Conservation (phyloP, 1,140 invertebrate genomes). For the Leptonema lineaticorne region DNA sequence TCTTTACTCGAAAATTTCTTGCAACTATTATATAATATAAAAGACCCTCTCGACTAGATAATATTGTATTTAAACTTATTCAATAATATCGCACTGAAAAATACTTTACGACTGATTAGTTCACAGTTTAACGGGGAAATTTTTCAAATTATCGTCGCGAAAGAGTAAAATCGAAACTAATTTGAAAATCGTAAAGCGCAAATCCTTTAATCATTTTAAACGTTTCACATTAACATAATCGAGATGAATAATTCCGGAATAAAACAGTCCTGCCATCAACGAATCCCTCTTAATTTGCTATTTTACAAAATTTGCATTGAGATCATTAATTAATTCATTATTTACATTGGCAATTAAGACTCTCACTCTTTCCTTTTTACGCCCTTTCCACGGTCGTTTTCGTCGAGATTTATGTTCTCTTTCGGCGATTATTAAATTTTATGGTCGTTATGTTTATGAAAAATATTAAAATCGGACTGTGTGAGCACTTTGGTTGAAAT, state of each 20-base stretch:
- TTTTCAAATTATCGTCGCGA: no score
- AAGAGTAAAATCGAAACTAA: no score
- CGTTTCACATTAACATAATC: no score
- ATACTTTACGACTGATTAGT: no score
- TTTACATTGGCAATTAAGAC: constrained; percentile 16
- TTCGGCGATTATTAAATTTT: neutral
- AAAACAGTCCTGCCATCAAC: no score
- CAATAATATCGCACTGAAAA: no score
- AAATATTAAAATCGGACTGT: neutral
- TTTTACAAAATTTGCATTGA: constrained; percentile 6
- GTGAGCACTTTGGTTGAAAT: neutral
- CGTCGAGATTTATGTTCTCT: constrained; percentile 6
- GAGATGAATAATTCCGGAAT: neutral
- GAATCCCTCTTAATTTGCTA: constrained; percentile 9
- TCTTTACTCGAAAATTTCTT: neutral
- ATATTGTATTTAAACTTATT: neutral
- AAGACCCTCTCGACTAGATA: constrained; percentile 8
- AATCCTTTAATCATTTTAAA: no score
- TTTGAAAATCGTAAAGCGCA: no score
- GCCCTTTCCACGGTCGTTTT: no score
- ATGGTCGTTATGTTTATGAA: neutral
- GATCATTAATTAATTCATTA: constrained; percentile 12
- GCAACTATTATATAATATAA: no score
- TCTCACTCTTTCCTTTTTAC: no score
- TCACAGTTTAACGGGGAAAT: no score